Evolutionary conservation across 2,113 vertebrate genomes (phyloP), one percentile per base, ranked within the genome.

Genomic region (Euleptes europaea): DNA sequence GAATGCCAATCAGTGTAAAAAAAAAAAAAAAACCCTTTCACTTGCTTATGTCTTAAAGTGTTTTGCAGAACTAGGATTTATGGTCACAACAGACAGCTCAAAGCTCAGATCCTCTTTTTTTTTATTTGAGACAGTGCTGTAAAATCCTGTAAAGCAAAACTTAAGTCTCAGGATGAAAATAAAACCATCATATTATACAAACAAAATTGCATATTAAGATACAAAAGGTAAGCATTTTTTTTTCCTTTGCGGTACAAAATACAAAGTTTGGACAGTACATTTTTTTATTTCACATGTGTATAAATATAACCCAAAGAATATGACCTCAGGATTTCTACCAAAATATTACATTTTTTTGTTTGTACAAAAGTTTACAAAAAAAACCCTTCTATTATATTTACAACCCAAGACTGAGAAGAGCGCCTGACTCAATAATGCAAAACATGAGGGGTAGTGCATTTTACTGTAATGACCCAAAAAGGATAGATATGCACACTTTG

Each of bases 321-420:
- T 95, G 95, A 94, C 96, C 92, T 96, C 95, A 96, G 96, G 96
- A 97, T 96, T 95, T 94, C 95, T 97, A 96, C 95, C 96, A 96
- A 96, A 95, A 96, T 96, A 96, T 96, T 96, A 94, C 84, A 85
- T 73, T 84, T 85, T 80, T 69, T 57, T 80, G 88, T 94, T 95
- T 95, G 96, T 98, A 98, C 97, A 98, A 97, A 98, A 97, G 96
- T 97, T 97, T 97, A 97, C 97, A 97, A 97, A 97, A 95, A 96
- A 95, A 92, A 95, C 88, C 89, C 94, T 91, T 94, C 93, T 95
- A 94, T 94, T 57, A 93, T 96, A 97, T 97, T 95, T 96, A 97
- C 96, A 97, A 91, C 78, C 94, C 80, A 94, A 94, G 94, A 94
- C 92, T 96, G 95, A 3, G 90, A 94, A 92, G 92, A 91, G 84